Evolutionary conservation across 2,797 vertebrate genomes (phyloP).

Genomic region (Emydoidea blandingii): DNA sequence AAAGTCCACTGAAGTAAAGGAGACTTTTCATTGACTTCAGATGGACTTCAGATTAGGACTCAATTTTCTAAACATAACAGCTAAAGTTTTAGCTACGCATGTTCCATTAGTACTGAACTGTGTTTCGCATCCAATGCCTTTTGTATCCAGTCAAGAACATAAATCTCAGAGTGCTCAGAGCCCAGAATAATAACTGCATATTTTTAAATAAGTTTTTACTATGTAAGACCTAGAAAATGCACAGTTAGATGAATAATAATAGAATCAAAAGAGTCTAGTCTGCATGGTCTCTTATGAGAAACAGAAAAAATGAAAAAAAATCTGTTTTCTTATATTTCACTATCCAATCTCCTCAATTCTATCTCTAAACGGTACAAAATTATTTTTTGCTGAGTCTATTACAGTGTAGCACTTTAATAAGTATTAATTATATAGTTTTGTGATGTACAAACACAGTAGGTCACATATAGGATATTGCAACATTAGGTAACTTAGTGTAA

Average conservation of each 20-base stretch:
- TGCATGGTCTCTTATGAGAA: not conserved
- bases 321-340: not conserved
- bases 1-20: not conserved
- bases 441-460: not conserved
- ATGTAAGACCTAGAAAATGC: not conserved
- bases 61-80: not conserved
- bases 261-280: not conserved
- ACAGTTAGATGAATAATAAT: not conserved
- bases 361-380: not conserved
- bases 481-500: not conserved
- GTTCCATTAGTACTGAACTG: not conserved
- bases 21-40: not conserved
- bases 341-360: not conserved
- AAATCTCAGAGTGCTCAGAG: not conserved
- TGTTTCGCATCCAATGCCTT: not conserved
- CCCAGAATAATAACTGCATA: not conserved
- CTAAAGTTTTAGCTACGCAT: not conserved
- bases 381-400: not conserved
- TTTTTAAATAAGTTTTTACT: not conserved
- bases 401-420: not conserved
- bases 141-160: not conserved
- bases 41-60: not conserved
- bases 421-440: not conserved
- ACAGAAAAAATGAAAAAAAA: not conserved
- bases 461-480: not conserved